Percentiles rank a stretch among this genome's conserved stretches.
These are phyloP conservation scores for Lagodon rhomboides DNA, from an alignment of 2,797 vertebrate species.

Conservation along the genomic window DNA sequence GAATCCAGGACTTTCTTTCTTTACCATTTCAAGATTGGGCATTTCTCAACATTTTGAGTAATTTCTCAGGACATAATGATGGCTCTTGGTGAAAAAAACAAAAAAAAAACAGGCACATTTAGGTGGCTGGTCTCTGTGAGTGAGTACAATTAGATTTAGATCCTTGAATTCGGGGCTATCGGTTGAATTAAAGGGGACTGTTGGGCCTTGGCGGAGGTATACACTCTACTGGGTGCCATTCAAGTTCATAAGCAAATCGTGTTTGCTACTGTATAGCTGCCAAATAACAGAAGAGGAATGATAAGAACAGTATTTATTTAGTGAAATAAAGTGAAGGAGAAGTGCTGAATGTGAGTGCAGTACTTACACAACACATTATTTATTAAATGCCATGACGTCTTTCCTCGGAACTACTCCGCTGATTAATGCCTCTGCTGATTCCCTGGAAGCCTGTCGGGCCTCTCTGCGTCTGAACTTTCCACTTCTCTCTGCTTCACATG, in stretches of 20 bases:
- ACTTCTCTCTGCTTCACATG: not conserved
- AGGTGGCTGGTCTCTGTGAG: too few relatives aligned
- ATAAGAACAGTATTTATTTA: not conserved
- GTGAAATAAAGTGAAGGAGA: not conserved
- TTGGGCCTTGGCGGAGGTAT: too few relatives aligned
- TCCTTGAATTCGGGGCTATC: too few relatives aligned
- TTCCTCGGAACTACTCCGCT: constrained; percentile 30
- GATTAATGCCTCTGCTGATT: constrained; percentile 18
- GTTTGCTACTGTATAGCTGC: not conserved
- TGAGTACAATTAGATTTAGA: too few relatives aligned
- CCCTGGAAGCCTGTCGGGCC: not conserved
- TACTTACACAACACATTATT: constrained; percentile 1
- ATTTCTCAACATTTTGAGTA: too few relatives aligned
- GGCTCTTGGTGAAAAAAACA: too few relatives aligned
- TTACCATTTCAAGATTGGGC: too few relatives aligned
- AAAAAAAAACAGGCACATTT: too few relatives aligned
- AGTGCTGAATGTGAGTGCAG: not conserved
- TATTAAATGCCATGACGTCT: not conserved
- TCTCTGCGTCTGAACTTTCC: not conserved
- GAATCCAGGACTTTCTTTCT: too few relatives aligned
- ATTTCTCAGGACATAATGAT: too few relatives aligned
- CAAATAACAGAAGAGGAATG: not conserved
- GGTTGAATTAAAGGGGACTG: too few relatives aligned
- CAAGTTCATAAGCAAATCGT: not conserved
- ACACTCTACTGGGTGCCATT: too few relatives aligned